These are phyloP conservation scores for Poecilus cupreus DNA, from an alignment of 2,888 invertebrate species.

Conservation along the genomic window DNA sequence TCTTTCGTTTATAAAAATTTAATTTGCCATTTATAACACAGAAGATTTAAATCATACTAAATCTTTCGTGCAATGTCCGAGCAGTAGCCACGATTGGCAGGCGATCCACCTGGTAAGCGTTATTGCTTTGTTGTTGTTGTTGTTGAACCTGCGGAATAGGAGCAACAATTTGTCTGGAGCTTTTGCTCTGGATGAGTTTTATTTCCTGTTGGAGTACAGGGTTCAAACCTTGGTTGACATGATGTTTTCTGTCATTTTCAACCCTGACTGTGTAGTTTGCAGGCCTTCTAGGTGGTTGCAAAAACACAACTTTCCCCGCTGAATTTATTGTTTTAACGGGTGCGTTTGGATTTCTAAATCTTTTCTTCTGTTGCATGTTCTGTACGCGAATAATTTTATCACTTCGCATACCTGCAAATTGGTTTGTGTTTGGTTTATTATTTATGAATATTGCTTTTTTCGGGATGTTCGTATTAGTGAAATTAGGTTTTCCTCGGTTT, in stretches of 20 bases:
- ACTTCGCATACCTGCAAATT: constrained; percentile 20
- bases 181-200: constrained; percentile 41
- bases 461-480: background rate
- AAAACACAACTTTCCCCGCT: constrained; percentile 36
- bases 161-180: background rate
- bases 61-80: constrained; percentile 47
- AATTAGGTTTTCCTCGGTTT: background rate
- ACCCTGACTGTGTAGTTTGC: constrained; percentile 50
- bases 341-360: constrained; percentile 8
- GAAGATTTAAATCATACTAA: constrained; percentile 38
- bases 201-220: constrained; percentile 47
- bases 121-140: background rate
- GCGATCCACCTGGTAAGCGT: constrained; percentile 1
- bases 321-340: constrained; percentile 33
- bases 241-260: constrained; percentile 37
- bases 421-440: constrained; percentile 4
- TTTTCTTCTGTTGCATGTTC: constrained; percentile 24
- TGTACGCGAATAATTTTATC: constrained; percentile 44
- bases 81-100: constrained; percentile 41
- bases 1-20: constrained; percentile 21
- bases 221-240: constrained; percentile 38
- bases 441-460: constrained; percentile 39
- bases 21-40: background rate
- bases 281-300: constrained; percentile 10
- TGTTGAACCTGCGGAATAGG: background rate